These are phyloP conservation scores for Chouioia cunea DNA, from an alignment of 2,888 invertebrate species.

Conservation along the genomic window DNA sequence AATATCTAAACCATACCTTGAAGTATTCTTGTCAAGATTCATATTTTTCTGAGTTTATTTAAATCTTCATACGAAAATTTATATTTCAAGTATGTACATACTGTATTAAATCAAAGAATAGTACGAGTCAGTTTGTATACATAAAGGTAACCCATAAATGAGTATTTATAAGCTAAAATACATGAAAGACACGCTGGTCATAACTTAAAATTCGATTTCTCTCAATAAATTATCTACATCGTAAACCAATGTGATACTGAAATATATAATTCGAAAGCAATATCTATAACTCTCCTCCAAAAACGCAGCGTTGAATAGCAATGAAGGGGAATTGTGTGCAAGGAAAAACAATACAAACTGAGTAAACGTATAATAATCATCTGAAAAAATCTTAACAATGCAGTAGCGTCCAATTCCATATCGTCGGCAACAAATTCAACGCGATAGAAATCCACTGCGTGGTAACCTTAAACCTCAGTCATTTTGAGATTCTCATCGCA, in stretches of 20 bases:
- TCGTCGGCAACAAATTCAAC: slow-evolving; percentile 19
- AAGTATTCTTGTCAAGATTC: too few relatives aligned
- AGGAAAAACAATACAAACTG: slow-evolving; percentile 22
- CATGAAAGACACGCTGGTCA: too few relatives aligned
- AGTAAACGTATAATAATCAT: slow-evolving; percentile 24
- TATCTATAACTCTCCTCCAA: slow-evolving; percentile 14
- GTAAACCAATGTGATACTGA: slow-evolving; percentile 11
- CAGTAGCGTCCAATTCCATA: slow-evolving; percentile 5
- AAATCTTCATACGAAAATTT: too few relatives aligned
- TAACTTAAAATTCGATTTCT: too few relatives aligned
- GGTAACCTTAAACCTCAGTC: slow-evolving; percentile 10
- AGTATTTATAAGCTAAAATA: too few relatives aligned
- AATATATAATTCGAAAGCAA: slow-evolving; percentile 4
- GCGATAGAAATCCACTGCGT: slow-evolving; percentile 10
- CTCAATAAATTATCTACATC: background rate
- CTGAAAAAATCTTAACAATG: slow-evolving; percentile 32
- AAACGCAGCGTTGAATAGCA: background rate
- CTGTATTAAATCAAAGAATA: too few relatives aligned
- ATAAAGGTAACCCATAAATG: too few relatives aligned
- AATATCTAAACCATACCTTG: too few relatives aligned
- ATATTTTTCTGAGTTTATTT: too few relatives aligned
- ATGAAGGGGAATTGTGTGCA: background rate
- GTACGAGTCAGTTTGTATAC: too few relatives aligned
- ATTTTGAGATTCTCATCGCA: background rate
- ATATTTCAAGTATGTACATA: too few relatives aligned